Percentiles rank a stretch among this genome's conserved stretches.
Evolutionary conservation across 2,113 vertebrate genomes (phyloP).

Genomic region (Brachyhypopomus gauderio): DNA sequence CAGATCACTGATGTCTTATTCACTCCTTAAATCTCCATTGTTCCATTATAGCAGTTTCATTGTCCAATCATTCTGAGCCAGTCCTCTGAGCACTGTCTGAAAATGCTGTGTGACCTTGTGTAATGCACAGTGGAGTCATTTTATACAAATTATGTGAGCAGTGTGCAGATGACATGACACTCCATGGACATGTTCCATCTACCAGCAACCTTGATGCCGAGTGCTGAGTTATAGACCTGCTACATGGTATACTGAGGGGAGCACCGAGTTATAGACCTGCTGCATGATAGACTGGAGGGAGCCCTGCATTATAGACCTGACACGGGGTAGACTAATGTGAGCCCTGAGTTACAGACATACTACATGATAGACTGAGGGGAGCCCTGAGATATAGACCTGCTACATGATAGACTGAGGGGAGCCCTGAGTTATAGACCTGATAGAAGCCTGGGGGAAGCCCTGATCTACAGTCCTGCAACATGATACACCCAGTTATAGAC

Average conservation of each 20-base stretch:
- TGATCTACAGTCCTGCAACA: slow-evolving; percentile 59
- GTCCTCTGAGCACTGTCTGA: slow-evolving; percentile 31
- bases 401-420: slow-evolving; percentile 14
- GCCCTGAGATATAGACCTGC: slow-evolving; percentile 59
- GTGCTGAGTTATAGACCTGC: slow-evolving; percentile 63
- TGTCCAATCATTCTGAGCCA: slow-evolving; percentile 9
- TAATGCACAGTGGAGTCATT: slow-evolving; percentile 42
- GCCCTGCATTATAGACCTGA: slow-evolving; percentile 59
- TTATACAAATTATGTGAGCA: slow-evolving; percentile 31
- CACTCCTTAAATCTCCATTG: slow-evolving; percentile 26
- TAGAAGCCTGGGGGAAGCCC: not conserved
- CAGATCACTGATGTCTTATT: slow-evolving; percentile 25
- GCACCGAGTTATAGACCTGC: slow-evolving; percentile 58
- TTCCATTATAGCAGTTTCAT: slow-evolving; percentile 17
- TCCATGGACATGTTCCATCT: slow-evolving; percentile 65
- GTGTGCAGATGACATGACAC: slow-evolving; percentile 51
- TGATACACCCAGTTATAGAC: slow-evolving; percentile 56
- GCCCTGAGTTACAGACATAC: slow-evolving; percentile 59
- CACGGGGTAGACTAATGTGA: slow-evolving; percentile 8
- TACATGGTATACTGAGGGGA: slow-evolving; percentile 29
- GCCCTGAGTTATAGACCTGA: slow-evolving; percentile 59
- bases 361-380: slow-evolving; percentile 17
- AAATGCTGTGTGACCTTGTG: slow-evolving; percentile 41
- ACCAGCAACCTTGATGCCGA: slow-evolving; percentile 78
- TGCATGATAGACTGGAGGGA: slow-evolving; percentile 10